Evolutionary conservation across 2,113 vertebrate species (phyloP), one percentile per base, ranked within the genome.

Genomic region (Mirza zaza): DNA sequence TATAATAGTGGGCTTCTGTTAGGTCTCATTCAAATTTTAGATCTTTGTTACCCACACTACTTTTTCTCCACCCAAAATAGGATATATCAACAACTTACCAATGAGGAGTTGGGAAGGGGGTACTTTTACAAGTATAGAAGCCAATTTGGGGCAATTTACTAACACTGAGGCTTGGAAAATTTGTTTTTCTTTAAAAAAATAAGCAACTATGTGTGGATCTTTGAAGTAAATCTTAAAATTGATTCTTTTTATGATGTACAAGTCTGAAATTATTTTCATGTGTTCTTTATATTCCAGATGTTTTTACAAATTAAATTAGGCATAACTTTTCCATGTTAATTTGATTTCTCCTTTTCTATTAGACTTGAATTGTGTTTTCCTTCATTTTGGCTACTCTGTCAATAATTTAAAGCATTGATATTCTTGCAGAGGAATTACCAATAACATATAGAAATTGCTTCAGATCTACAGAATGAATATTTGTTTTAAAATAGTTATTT

Each of bases 241-340:
- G 32, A 65, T 59, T 90, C 1, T 77, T 95, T 94, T 76, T 73
- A 29, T 85, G 61, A 50, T 48, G 23, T 36, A n/a, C 34, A 87
- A 61, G 34, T 34, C 42, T 91, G 45, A 45, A 79, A 70, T 91
- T 91, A 52, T 83, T 95, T 94, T 96, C 36, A 45, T 80, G 17
- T 55, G 36, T 87, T 96, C 18, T 89, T 93, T 92, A 67, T 95
- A 76, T 84, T 91, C 52, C 61, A 81, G 7, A 80, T 90, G 29
- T 90, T 95, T 93, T 84, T 65, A 59, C 42, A 80, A 87, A 87
- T 95, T 95, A 94, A 97, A 95, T 87, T 93, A 93, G 80, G 23
- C 11, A 73, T 67, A 52, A 52, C 7, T 96, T 97, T 95, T 93
- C 86, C 76, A 95, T 61, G n/a, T 71, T n/a, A 32, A 11, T 77